Evolutionary conservation across 2,797 vertebrate species (phyloP), one percentile per base, ranked within the genome.

Genomic region (Semaprochilodus insignis): DNA sequence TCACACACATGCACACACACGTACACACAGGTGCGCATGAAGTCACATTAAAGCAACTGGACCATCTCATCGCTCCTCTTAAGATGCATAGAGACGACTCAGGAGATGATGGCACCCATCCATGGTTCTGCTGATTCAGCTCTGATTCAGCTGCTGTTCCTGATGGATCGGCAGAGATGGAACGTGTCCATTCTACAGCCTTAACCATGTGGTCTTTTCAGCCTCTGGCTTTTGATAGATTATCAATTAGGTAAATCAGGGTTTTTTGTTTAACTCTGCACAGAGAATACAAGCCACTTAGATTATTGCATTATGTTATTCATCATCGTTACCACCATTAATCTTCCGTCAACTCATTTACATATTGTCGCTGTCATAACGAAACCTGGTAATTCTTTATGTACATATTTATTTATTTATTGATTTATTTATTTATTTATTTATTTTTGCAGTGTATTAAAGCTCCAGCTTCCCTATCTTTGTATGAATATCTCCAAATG

Each of bases 31-130:
- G 25, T 21, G 31, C 51, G 21, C 74, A 27, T 36, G 16, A 88
- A 90, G 86, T 87, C 88, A 88, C 88, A 91, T 92, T 92, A 91
- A 90, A 91, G 88, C 85, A 74, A 87, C 88, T 91, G 89, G 88
- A 90, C 92, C 91, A 91, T 91, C 90, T 92, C 93, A 93, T 93
- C 91, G 91, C 93, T 93, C 93, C 93, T 92, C 91, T 93, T 92
- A 91, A 94, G 92, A 91, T 88, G 83, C 86, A 84, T 88, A 88
- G 91, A 89, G 89, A 93, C 82, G 90, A 91, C 88, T 88, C 84
- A 77, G 63, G 83, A 81, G 52, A 82, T 80, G 85, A 92, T 91
- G 90, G 92, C 92, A 91, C 89, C 85, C 86, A 84, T 77, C 85
- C 87, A 84, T 75, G 81, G 73, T 91, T 91, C 2, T 65, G 63